These are phyloP conservation scores for Monochamus alternatus DNA, from an alignment of 2,888 invertebrate genomes.

Conservation along the genomic window DNA sequence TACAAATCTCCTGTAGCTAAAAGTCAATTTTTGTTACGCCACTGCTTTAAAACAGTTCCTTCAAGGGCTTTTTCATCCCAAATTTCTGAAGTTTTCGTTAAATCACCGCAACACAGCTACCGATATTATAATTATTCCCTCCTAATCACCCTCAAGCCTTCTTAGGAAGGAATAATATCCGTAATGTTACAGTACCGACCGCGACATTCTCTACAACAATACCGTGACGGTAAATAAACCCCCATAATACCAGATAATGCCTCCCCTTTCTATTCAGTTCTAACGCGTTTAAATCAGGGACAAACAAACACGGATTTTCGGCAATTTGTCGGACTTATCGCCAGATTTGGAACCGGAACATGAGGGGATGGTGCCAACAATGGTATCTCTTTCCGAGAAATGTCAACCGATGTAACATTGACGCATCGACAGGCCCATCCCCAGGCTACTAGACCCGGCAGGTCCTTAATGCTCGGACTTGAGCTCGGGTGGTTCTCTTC, in stretches of 20 bases:
- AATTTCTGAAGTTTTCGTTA: too few species aligned
- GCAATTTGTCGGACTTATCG: constrained; percentile 59
- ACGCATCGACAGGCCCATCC: constrained; percentile 63
- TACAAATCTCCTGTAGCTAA: too few species aligned
- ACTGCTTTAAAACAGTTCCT: too few species aligned
- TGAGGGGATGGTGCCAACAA: constrained; percentile 64
- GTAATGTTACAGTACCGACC: neutral
- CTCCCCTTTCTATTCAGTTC: constrained; percentile 6
- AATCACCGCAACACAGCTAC: neutral
- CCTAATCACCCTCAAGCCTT: neutral
- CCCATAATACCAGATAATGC: constrained; percentile 5
- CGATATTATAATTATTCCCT: neutral
- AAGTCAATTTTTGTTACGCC: too few species aligned
- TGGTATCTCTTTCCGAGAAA: constrained; percentile 55
- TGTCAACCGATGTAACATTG: constrained; percentile 58
- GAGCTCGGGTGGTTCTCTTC: constrained; percentile 45
- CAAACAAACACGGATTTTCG: constrained; percentile 53
- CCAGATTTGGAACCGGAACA: constrained; percentile 63
- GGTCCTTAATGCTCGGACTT: constrained; percentile 54
- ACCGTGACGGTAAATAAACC: neutral
- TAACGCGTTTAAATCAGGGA: constrained; percentile 3
- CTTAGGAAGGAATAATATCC: neutral
- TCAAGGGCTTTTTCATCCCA: too few species aligned
- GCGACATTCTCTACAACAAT: neutral
- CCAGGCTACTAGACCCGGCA: constrained; percentile 55